Percentiles rank a stretch among this genome's conserved stretches.
Conservation (phyloP, 2,888 invertebrate species). For the Clitarchus hookeri region DNA sequence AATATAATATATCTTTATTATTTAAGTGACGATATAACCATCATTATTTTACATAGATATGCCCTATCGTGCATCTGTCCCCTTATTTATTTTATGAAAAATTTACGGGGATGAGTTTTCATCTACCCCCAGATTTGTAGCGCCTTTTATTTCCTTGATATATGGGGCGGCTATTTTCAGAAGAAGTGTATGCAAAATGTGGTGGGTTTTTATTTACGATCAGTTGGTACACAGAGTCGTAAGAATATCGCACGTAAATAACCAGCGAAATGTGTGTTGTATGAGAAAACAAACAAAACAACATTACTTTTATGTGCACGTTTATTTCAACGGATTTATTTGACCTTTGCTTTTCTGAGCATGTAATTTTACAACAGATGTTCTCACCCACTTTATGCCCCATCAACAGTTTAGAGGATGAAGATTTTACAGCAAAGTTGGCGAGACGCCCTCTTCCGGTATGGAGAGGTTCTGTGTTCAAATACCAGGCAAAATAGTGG, state of each 20-base stretch:
- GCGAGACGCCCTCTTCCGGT: too few relatives aligned
- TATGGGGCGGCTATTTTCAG: neutral
- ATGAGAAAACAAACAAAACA: neutral
- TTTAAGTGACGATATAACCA: neutral
- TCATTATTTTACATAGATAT: neutral
- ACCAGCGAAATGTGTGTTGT: neutral
- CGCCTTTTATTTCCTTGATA: constrained; percentile 3
- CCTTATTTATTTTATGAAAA: neutral
- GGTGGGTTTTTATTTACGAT: neutral
- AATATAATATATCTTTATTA: neutral
- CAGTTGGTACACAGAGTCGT: neutral
- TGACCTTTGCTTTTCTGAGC: neutral
- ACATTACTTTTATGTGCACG: neutral
- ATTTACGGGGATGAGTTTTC: neutral
- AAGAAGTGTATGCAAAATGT: neutral
- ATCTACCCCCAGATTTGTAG: neutral
- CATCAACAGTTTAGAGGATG: neutral
- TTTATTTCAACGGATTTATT: neutral
- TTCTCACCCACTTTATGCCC: neutral
- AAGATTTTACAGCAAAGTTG: neutral
- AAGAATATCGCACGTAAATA: neutral
- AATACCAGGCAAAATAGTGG: too few relatives aligned
- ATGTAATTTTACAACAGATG: neutral
- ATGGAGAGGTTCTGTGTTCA: too few relatives aligned
- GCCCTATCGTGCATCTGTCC: neutral